phyloP scores from a whole-genome alignment of 2,888 invertebrate genomes.

The Drosophila suboccidentalis region DNA sequence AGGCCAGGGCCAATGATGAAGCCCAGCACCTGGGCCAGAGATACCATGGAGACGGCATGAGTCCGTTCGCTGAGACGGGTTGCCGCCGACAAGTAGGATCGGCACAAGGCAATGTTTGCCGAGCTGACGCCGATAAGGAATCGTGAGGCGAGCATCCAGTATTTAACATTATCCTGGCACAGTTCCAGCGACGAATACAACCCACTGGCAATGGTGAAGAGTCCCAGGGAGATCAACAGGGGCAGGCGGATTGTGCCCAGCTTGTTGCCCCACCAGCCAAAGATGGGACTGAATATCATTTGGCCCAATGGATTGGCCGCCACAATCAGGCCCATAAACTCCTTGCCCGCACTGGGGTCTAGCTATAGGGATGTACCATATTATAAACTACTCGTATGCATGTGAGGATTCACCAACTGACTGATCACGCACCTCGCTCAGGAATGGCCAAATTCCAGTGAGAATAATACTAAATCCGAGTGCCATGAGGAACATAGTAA shows the following conservation, averaged over 20 bases:
- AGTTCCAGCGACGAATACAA: conserved; percentile 92
- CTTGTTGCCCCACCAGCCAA: conserved; percentile 94
- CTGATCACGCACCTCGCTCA: conserved; percentile 89
- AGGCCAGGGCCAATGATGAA: conserved; percentile 94
- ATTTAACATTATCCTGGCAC: conserved; percentile 88
- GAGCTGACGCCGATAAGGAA: conserved; percentile 93
- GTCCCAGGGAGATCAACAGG: conserved; percentile 89
- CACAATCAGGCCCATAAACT: conserved; percentile 93
- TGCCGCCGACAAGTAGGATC: conserved; percentile 94
- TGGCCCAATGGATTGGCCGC: conserved; percentile 95
- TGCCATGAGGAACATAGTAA: conserved; percentile 96
- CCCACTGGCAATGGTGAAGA: conserved; percentile 91
- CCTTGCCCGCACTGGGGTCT: conserved; percentile 92
- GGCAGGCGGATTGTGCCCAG: conserved; percentile 90
- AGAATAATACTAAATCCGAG: conserved; percentile 94
- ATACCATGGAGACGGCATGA: conserved; percentile 93
- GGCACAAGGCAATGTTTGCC: conserved; percentile 94
- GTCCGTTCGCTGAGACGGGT: conserved; percentile 93
- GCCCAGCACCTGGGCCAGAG: conserved; percentile 94
- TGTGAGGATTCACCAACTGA: too few relatives aligned
- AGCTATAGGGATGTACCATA: conserved; percentile 87
- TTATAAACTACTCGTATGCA: background rate
- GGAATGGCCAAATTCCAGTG: conserved; percentile 95
- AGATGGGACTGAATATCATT: conserved; percentile 93
- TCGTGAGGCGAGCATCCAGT: conserved; percentile 91